Conservation (phyloP, 2,797 vertebrate genomes). For the Silurus lanzhouensis region DNA sequence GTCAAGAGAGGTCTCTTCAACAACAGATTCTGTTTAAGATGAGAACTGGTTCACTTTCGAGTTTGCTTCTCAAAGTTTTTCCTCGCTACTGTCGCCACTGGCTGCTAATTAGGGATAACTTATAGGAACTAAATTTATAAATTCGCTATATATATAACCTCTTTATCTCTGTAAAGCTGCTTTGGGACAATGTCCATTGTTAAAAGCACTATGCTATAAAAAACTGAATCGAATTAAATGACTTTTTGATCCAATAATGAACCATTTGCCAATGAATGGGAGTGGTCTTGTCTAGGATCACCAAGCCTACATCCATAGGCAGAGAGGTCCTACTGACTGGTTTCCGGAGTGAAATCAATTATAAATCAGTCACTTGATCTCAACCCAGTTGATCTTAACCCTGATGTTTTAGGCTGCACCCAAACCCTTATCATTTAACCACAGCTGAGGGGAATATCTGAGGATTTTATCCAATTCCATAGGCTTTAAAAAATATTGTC, state of each 20-base stretch:
- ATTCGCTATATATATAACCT: too few relatives aligned
- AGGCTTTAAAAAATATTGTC: background rate
- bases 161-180: too few relatives aligned
- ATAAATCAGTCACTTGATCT: background rate
- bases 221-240: too few relatives aligned
- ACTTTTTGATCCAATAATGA: background rate
- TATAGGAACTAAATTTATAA: too few relatives aligned
- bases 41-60: too few relatives aligned
- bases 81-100: too few relatives aligned
- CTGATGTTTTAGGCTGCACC: background rate
- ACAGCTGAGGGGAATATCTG: background rate
- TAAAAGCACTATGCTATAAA: too few relatives aligned
- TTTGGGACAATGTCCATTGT: too few relatives aligned
- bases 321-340: background rate
- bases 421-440: background rate
- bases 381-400: background rate
- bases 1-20: background rate
- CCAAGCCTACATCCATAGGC: background rate
- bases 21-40: background rate
- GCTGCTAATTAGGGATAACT: too few relatives aligned
- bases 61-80: too few relatives aligned
- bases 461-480: background rate
- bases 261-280: background rate
- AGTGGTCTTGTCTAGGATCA: background rate
- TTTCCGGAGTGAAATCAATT: background rate